These are phyloP conservation scores for Quadroppia sp. DNA, from an alignment of 2,888 invertebrate species.

Conservation along the genomic window DNA sequence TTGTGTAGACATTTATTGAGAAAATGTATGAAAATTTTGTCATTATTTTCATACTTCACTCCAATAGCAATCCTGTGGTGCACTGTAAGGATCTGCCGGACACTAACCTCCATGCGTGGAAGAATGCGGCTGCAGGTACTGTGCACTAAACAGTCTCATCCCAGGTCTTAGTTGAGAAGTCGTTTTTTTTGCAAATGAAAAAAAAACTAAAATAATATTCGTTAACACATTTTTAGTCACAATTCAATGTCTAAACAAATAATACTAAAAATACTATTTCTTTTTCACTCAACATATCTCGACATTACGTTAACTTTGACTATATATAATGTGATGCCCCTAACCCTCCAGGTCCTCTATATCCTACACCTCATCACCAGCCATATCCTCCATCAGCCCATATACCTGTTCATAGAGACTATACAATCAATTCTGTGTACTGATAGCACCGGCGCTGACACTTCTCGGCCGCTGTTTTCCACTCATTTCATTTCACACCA, in stretches of 20 bases:
- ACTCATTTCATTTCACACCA: not conserved
- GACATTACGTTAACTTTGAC: not conserved
- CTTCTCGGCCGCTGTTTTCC: not conserved
- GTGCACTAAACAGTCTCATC: not conserved
- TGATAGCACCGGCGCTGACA: not conserved
- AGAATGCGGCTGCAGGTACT: conserved; percentile 49
- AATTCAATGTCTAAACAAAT: not conserved
- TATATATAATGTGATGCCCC: not conserved
- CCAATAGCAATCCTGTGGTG: conserved; percentile 72
- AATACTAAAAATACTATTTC: not conserved
- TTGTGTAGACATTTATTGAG: too few species aligned
- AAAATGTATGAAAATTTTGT: not conserved
- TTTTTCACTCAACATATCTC: not conserved
- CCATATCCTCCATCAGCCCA: conserved; percentile 10
- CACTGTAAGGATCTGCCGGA: conserved; percentile 75
- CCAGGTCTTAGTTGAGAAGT: not conserved
- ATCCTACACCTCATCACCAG: not conserved
- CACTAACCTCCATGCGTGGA: conserved; percentile 76
- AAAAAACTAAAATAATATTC: not conserved
- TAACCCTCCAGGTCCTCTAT: not conserved
- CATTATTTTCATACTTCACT: not conserved
- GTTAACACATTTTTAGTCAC: not conserved
- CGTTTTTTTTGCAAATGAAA: not conserved
- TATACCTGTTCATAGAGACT: conserved; percentile 4
- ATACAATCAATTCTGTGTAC: conserved; percentile 12